phyloP scores from a whole-genome alignment of 2,888 invertebrate species.

The Dichetophora obliterata region DNA sequence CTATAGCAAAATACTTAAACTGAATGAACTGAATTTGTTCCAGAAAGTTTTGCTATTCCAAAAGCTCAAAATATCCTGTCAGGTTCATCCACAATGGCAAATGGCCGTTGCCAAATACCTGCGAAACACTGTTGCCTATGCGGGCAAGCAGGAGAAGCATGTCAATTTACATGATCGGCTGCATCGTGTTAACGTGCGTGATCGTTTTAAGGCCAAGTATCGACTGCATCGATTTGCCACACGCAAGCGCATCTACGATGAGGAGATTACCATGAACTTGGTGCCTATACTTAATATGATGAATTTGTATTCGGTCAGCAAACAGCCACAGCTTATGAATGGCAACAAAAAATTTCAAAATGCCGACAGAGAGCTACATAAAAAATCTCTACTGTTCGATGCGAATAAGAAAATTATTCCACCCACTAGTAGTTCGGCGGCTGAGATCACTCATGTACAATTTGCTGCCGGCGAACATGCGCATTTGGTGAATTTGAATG shows the following conservation, averaged over 20 bases:
- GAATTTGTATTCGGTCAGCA: slow-evolving; percentile 50
- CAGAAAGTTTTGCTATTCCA: slow-evolving; percentile 65
- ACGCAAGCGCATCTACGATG: slow-evolving; percentile 51
- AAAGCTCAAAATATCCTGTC: slow-evolving; percentile 60
- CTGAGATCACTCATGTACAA: slow-evolving; percentile 62
- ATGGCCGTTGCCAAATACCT: slow-evolving; percentile 55
- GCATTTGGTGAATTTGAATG: slow-evolving; percentile 55
- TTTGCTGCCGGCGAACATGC: slow-evolving; percentile 67
- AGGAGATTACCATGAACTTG: slow-evolving; percentile 53
- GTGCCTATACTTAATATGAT: slow-evolving; percentile 59
- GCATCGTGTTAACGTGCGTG: slow-evolving; percentile 52
- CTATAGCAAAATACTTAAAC: slow-evolving; percentile 59
- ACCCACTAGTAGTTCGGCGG: slow-evolving; percentile 53
- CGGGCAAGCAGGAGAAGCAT: slow-evolving; percentile 28
- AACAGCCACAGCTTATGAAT: slow-evolving; percentile 35
- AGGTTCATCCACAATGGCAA: slow-evolving; percentile 52
- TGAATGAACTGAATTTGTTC: slow-evolving; percentile 63
- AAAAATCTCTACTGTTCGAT: slow-evolving; percentile 16
- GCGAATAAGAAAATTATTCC: background rate
- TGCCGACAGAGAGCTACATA: background rate
- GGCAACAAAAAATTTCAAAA: background rate
- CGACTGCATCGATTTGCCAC: slow-evolving; percentile 53
- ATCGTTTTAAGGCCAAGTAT: slow-evolving; percentile 66
- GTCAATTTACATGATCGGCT: slow-evolving; percentile 49
- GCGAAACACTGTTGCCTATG: slow-evolving; percentile 45